Conservation (phyloP, 2,113 vertebrate genomes). For the Fulica atra region DNA sequence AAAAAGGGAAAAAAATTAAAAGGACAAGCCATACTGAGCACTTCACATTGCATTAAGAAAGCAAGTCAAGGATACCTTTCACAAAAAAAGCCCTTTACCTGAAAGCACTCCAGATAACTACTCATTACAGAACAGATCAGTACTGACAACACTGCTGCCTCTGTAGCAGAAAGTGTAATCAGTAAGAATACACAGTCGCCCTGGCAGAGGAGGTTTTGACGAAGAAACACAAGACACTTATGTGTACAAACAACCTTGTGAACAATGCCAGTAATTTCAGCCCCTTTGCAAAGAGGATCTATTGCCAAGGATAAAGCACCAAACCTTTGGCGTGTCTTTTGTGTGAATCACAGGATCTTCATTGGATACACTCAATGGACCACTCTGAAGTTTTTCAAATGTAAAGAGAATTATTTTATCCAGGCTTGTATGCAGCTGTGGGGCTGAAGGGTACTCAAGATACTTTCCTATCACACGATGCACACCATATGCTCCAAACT, state of each 20-base stretch:
- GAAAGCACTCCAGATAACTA: background rate
- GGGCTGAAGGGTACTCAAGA: background rate
- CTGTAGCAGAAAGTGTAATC: background rate
- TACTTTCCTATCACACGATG: background rate
- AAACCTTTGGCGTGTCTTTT: background rate
- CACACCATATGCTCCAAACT: background rate
- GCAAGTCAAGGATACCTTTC: background rate
- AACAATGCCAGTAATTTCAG: background rate
- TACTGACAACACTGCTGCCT: background rate
- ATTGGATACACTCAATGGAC: background rate
- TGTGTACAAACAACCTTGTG: accelerated
- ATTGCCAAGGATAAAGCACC: background rate
- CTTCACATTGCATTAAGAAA: background rate
- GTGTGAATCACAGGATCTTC: background rate
- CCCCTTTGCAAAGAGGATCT: background rate
- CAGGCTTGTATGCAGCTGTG: background rate
- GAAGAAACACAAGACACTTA: background rate
- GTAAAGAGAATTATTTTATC: background rate
- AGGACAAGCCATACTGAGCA: background rate
- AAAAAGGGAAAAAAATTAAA: constrained; percentile 8
- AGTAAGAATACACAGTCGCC: background rate
- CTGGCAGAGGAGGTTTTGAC: background rate
- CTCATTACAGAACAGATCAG: background rate
- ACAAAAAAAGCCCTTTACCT: background rate
- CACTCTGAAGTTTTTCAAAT: background rate